Evolutionary conservation across 2,888 invertebrate genomes (phyloP).

Genomic region (Hemistola chrysoprasaria): DNA sequence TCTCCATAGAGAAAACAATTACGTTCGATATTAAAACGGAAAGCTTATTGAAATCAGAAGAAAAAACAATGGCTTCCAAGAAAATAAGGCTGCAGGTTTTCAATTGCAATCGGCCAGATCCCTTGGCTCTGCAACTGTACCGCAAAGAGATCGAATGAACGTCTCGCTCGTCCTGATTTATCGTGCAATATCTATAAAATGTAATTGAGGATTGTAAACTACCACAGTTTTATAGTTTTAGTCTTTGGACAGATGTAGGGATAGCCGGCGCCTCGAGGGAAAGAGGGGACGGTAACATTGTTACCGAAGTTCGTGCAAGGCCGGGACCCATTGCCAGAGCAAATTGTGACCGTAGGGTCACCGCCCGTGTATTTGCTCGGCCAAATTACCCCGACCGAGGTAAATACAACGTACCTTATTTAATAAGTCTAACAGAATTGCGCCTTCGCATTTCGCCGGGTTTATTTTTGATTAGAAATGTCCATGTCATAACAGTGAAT

Average conservation of each 20-base stretch:
- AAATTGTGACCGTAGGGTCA: constrained; percentile 74
- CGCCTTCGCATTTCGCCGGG: constrained; percentile 27
- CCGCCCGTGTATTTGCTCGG: constrained; percentile 61
- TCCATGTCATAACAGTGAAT: constrained; percentile 58
- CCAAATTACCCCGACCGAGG: constrained; percentile 62
- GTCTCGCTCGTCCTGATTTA: constrained; percentile 58
- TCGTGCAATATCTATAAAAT: constrained; percentile 66
- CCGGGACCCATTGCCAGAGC: constrained; percentile 62
- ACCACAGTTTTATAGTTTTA: constrained; percentile 64
- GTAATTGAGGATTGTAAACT: constrained; percentile 66
- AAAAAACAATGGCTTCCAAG: constrained; percentile 48
- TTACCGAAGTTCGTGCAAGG: constrained; percentile 73
- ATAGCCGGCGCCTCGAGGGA: constrained; percentile 67
- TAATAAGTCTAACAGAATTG: constrained; percentile 52
- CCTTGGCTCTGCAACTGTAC: constrained; percentile 40
- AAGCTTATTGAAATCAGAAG: constrained; percentile 44
- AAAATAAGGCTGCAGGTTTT: constrained; percentile 58
- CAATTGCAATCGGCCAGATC: constrained; percentile 50
- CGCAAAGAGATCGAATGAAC: constrained; percentile 53
- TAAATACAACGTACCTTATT: constrained; percentile 62
- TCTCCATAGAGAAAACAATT: constrained; percentile 46
- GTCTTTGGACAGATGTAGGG: constrained; percentile 73
- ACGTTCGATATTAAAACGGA: constrained; percentile 46
- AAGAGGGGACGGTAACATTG: constrained; percentile 68
- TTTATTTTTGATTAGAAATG: constrained; percentile 46